These are phyloP conservation scores for Neoascia interrupta DNA, from an alignment of 2,888 invertebrate genomes.

Conservation along the genomic window DNA sequence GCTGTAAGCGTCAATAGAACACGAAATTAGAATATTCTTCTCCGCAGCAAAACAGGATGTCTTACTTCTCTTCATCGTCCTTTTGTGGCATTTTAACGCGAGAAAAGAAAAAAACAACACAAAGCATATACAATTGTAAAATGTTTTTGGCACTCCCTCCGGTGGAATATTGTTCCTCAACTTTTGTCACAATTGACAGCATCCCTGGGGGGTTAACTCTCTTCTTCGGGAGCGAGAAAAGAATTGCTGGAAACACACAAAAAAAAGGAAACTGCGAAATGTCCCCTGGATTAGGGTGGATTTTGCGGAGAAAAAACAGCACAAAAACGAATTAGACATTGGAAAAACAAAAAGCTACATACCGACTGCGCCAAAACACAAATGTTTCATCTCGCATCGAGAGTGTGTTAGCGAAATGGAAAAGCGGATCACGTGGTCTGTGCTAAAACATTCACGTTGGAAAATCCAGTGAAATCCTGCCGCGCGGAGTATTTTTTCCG, in stretches of 20 bases:
- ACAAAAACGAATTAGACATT: too few relatives aligned
- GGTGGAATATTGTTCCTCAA: background rate
- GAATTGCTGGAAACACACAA: background rate
- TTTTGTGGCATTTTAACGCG: slow-evolving; percentile 4
- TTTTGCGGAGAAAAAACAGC: too few relatives aligned
- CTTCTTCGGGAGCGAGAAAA: too few relatives aligned
- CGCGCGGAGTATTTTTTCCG: background rate
- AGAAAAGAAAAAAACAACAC: background rate
- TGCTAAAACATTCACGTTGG: too few relatives aligned
- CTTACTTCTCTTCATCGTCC: too few relatives aligned
- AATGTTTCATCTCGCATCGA: too few relatives aligned
- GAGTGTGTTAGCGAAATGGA: too few relatives aligned
- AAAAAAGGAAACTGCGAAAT: slow-evolving; percentile 12
- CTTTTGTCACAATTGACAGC: slow-evolving; percentile 36
- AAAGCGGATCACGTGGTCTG: too few relatives aligned
- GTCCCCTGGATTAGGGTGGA: slow-evolving; percentile 23
- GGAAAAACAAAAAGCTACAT: too few relatives aligned
- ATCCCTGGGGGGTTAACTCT: slow-evolving; percentile 18
- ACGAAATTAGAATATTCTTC: slow-evolving; percentile 38
- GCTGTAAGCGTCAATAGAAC: slow-evolving; percentile 29
- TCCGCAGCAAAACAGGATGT: too few relatives aligned
- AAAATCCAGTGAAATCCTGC: background rate
- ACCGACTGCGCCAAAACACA: too few relatives aligned
- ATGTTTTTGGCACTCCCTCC: background rate
- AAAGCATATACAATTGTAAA: background rate